Evolutionary conservation across 2,113 vertebrate genomes (phyloP), one percentile per base, ranked within the genome.

Genomic region (Clinocottus analis): DNA sequence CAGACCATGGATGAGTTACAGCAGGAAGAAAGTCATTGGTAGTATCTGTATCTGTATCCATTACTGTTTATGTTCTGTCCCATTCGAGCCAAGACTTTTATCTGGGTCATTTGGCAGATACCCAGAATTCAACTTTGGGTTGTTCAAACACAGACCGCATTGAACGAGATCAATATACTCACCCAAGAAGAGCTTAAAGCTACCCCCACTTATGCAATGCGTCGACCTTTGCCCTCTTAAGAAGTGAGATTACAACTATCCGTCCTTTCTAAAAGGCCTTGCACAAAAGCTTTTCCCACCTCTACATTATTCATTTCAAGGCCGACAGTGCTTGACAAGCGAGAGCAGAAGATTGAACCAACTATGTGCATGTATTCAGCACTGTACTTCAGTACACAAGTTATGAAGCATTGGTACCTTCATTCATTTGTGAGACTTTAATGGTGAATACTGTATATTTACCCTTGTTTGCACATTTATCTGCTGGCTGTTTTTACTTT

Each of bases 71-170:
- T 76, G 55, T 62, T 66, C 29, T 71, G 17, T 58, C 11, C 13
- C 19, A 39, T 60, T 56, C 16, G 69, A 60, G 37, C 23, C 8
- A 19, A 68, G 62, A 71, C 66, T 56, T 62, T 72, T 72, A 81
- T 87, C 78, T 82, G 68, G 65, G 78, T 82, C 75, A 33, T 72
- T 73, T 84, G 82, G 86, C 70, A 16, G 39, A 39, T 13, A 7
- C 49, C 75, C 78, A 84, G 29, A 80, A 56, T 14, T 13, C 60
- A 79, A n/a, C 21, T 74, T 69, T 21, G 31, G 67, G 53, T 49
- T 67, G 45, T 61, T 74, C 53, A 76, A 76, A 85, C 60, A 82
- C 49, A 69, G 67, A 75, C 51, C 45, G 27, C 41, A 67, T 1
- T 61, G 29, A 69, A 27, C 53, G 33, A 49, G 45, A 84, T 86